phyloP scores from a whole-genome alignment of 2,113 vertebrate genomes.

The Boleophthalmus pectinirostris region DNA sequence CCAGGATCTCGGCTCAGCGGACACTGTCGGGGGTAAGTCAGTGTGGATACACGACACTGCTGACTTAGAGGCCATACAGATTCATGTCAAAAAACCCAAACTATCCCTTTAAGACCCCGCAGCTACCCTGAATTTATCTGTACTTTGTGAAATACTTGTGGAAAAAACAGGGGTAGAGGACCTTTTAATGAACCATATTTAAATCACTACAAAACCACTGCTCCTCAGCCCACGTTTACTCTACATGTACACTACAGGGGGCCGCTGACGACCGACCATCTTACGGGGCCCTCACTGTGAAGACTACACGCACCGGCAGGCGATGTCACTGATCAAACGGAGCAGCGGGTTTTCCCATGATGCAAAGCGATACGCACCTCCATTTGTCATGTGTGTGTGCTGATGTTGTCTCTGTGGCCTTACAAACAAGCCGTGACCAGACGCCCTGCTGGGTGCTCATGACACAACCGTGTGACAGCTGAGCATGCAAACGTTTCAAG shows the following conservation, averaged over 20 bases:
- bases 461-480: too few species aligned
- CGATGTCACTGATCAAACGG: not conserved
- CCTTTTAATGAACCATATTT: too few species aligned
- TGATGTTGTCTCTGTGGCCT: conserved; percentile 47
- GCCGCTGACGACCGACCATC: not conserved
- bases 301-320: not conserved
- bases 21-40: too few species aligned
- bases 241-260: not conserved
- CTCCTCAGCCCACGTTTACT: not conserved
- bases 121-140: too few species aligned
- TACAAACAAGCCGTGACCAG: not conserved
- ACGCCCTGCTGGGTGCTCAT: not conserved
- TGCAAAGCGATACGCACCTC: conserved; percentile 14
- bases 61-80: too few species aligned
- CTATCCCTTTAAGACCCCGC: too few species aligned
- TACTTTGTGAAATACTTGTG: too few species aligned
- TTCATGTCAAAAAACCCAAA: too few species aligned
- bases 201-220: not conserved
- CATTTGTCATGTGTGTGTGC: conserved; percentile 26
- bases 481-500: not conserved
- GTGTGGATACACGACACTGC: too few species aligned
- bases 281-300: conserved; percentile 6
- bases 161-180: too few species aligned
- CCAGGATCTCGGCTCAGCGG: too few species aligned
- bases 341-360: not conserved